Conservation (phyloP, 2,113 vertebrate genomes). For the Dicaeum eximium region DNA sequence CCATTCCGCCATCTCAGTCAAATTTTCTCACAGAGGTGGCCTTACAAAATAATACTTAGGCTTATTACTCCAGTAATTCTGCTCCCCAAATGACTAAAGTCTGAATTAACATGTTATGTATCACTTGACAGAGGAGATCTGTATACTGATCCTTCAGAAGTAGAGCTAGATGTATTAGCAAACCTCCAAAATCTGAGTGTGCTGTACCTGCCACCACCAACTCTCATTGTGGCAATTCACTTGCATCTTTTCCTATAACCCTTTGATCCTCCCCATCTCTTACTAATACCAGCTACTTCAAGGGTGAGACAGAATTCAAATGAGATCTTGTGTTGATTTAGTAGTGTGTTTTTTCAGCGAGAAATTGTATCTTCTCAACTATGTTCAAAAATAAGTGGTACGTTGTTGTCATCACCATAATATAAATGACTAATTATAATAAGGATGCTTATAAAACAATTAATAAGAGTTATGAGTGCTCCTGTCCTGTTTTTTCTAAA, state of each 20-base stretch:
- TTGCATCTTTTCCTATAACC: background rate
- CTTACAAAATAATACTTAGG: background rate
- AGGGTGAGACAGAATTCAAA: slow-evolving; percentile 9
- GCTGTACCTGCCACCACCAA: background rate
- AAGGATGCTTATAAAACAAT: background rate
- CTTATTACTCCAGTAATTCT: slow-evolving; percentile 5
- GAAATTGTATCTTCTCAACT: background rate
- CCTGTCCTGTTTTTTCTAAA: background rate
- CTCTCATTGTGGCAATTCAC: background rate
- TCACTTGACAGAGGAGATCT: background rate
- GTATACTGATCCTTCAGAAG: background rate
- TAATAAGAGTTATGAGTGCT: background rate
- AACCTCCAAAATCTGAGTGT: background rate
- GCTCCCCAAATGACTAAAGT: background rate
- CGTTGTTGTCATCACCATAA: background rate
- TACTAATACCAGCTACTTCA: slow-evolving; percentile 35
- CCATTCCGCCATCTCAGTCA: background rate
- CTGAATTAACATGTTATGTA: background rate
- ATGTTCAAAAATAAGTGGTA: background rate
- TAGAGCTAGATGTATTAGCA: background rate
- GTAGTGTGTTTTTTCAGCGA: background rate
- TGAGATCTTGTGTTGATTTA: slow-evolving; percentile 4
- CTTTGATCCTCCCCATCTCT: slow-evolving; percentile 32
- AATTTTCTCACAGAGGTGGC: background rate
- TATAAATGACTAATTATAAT: background rate